phyloP scores from a whole-genome alignment of 2,113 vertebrate species.

The Athene noctua region DNA sequence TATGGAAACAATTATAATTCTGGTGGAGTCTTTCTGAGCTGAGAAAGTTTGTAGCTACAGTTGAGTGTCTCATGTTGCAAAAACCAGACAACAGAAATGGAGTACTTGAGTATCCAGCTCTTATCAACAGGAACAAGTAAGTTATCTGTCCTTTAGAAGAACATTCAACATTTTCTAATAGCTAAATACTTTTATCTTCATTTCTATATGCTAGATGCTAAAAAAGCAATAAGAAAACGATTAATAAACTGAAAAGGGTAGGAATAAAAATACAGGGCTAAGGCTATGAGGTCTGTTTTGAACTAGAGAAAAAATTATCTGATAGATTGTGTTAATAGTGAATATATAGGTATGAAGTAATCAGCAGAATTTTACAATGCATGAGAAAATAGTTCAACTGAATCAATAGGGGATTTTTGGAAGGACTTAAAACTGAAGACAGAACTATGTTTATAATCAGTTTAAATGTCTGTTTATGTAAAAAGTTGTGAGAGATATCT shows the following conservation, averaged over 20 bases:
- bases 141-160: constrained; percentile 76
- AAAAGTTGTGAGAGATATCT: background rate
- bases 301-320: constrained; percentile 61
- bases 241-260: constrained; percentile 10
- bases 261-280: constrained; percentile 50
- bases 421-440: constrained; percentile 15
- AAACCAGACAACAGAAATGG: constrained; percentile 80
- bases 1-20: constrained; percentile 88
- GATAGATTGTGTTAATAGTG: constrained; percentile 50
- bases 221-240: background rate
- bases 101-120: constrained; percentile 78
- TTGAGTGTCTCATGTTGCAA: constrained; percentile 79
- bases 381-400: background rate
- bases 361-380: constrained; percentile 11
- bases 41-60: constrained; percentile 80
- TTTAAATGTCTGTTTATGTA: background rate
- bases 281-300: constrained; percentile 41
- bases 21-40: constrained; percentile 81
- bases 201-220: constrained; percentile 20
- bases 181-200: constrained; percentile 56
- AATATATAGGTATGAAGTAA: constrained; percentile 37
- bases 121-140: constrained; percentile 87
- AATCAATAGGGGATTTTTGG: constrained; percentile 8
- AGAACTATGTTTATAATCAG: background rate
- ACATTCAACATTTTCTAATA: constrained; percentile 49